Percentiles rank a stretch among this genome's conserved stretches.
These are phyloP conservation scores for Myotis brandtii DNA, from an alignment of 2,113 vertebrate genomes.

Conservation along the genomic window DNA sequence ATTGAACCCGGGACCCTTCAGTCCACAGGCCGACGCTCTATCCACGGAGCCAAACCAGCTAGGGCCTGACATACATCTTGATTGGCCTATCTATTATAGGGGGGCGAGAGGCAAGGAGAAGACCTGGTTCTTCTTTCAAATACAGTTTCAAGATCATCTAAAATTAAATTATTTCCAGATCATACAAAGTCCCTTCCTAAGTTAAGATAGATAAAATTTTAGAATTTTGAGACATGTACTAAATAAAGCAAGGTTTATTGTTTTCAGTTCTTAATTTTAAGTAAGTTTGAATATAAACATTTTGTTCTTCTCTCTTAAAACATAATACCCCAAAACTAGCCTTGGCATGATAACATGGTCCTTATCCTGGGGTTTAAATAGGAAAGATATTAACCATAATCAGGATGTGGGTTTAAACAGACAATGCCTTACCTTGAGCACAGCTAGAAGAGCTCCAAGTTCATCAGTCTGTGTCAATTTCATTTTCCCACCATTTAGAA, in stretches of 20 bases:
- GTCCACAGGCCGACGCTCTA: too few species aligned
- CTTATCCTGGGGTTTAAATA: background rate
- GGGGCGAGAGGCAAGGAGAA: background rate
- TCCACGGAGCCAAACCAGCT: too few species aligned
- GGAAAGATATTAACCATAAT: background rate
- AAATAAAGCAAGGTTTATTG: background rate
- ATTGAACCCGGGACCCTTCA: too few species aligned
- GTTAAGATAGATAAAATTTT: background rate
- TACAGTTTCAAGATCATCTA: background rate
- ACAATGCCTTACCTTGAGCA: slow-evolving; percentile 90
- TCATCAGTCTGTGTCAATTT: slow-evolving; percentile 91
- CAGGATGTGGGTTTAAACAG: background rate
- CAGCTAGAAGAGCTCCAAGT: slow-evolving; percentile 93
- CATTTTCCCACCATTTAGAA: slow-evolving; percentile 94
- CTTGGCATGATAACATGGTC: background rate
- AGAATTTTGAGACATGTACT: slow-evolving; percentile 30
- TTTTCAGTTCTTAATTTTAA: slow-evolving; percentile 37
- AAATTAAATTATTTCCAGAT: slow-evolving; percentile 3
- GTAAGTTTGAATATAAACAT: background rate
- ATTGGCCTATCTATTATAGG: background rate
- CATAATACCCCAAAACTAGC: background rate
- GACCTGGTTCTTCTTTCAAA: slow-evolving; percentile 22
- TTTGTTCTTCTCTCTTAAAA: slow-evolving; percentile 31
- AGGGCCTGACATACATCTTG: background rate
- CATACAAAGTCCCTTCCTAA: background rate